Conservation (phyloP, 2,797 vertebrate species). For the Myotis pilosus region DNA sequence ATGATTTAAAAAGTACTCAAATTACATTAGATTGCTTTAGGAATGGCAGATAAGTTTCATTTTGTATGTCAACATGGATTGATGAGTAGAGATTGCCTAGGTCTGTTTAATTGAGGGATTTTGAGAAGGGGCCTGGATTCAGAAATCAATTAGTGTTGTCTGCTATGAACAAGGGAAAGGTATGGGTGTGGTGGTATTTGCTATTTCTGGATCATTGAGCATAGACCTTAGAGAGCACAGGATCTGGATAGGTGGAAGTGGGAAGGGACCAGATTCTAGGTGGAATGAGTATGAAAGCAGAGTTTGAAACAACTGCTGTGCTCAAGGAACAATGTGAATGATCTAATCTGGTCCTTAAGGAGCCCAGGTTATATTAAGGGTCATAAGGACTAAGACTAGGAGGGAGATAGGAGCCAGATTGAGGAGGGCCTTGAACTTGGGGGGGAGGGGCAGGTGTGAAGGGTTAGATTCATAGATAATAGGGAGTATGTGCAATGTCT, state of each 20-base stretch:
- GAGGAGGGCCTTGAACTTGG: neutral
- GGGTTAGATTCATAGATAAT: neutral
- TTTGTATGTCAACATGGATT: neutral
- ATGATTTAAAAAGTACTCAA: neutral
- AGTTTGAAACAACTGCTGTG: neutral
- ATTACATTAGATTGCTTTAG: neutral
- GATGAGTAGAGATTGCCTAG: neutral
- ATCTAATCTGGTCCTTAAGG: neutral
- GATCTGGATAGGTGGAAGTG: neutral
- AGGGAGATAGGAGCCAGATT: neutral
- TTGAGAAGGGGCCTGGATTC: conserved; percentile 23
- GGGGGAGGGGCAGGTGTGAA: neutral
- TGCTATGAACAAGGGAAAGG: neutral
- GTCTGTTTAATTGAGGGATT: neutral
- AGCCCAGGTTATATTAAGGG: neutral
- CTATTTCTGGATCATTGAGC: conserved; percentile 15
- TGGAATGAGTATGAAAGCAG: neutral
- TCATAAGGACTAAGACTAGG: neutral
- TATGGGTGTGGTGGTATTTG: neutral
- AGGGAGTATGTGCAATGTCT: neutral
- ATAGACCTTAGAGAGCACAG: neutral
- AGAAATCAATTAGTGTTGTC: neutral
- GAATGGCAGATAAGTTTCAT: conserved; percentile 20
- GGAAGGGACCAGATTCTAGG: neutral
- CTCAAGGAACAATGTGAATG: neutral